Base-by-base conservation (phyloP, 1,140 invertebrate genomes). In the Drosophila yakuba region DNA sequence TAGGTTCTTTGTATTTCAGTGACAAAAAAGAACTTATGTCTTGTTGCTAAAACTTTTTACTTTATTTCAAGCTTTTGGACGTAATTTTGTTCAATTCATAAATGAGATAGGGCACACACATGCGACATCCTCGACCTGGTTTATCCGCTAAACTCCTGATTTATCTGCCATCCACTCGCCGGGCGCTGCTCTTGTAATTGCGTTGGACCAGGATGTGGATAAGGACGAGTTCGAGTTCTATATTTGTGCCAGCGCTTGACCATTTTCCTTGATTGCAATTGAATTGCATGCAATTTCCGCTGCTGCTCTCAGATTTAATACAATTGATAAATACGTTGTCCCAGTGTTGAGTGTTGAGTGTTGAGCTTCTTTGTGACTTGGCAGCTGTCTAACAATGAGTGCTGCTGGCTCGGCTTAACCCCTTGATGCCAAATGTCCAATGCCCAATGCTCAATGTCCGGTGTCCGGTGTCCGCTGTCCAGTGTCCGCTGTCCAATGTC, bases 211-310 rank as follows among this genome's bases (percentile, higher is more conserved):
- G 25, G 17, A 32, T n/a, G 23, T 39, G 35, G 10, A 51, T 5
- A 15, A 23, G 25, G 32, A 32, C 7, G 32, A 32, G 32, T 32
- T 8, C 8, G 7, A n/a, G 10, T 50, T 77, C 56, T 35, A 57
- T 50, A 44, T 45, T 17, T 41, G 36, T 60, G 17, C 15, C 15
- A 69, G 41, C 23, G 44, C 51, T 61, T 76, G 43, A 60, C 74
- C 44, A 66, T 78, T 85, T 83, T 61, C 44, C 35, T 44, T 72
- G 73, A 84, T 77, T 76, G 80, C 75, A 83, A 83, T 88, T 83
- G 79, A 89, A 89, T 89, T 88, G 84, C 72, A 66, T 82, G 82
- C 58, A 80, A 86, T 86, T 86, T 86, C 75, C 84, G 68, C 35
- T 64, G 15, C 52, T 71, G 67, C 60, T 78, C 63, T 76, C 60